phyloP scores from a whole-genome alignment of 1,140 invertebrate genomes.

The Heliconius nattereri region DNA sequence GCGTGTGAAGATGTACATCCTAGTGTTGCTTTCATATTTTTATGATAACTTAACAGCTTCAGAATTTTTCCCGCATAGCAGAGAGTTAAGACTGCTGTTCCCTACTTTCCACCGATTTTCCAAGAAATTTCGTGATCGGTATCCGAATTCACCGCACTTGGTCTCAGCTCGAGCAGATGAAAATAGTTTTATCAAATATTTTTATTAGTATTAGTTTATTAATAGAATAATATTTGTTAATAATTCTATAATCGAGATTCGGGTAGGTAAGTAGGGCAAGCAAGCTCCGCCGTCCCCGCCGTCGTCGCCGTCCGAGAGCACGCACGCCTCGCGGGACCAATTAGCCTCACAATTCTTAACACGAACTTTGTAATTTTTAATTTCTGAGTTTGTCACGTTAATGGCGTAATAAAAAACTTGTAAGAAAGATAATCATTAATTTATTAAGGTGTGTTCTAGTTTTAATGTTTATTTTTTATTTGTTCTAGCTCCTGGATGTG shows the following conservation, averaged over 20 bases:
- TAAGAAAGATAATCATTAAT: constrained; percentile 12
- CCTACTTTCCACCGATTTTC: too few species aligned
- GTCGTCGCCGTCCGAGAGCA: background rate
- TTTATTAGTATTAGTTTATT: background rate
- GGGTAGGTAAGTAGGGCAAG: background rate
- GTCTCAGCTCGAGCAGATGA: too few species aligned
- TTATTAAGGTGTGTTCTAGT: background rate
- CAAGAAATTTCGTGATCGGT: too few species aligned
- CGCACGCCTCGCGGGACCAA: constrained; percentile 33
- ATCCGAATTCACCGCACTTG: too few species aligned
- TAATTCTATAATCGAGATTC: background rate
- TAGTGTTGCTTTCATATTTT: too few species aligned
- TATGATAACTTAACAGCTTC: too few species aligned
- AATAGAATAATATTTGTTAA: background rate
- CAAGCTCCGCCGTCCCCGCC: background rate
- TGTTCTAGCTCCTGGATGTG: background rate
- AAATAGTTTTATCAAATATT: too few species aligned
- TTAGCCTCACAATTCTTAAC: constrained; percentile 25
- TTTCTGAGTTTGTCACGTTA: constrained; percentile 19
- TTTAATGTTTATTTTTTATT: background rate
- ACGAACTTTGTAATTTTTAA: constrained; percentile 34
- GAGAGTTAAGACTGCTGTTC: too few species aligned
- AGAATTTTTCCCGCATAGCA: too few species aligned
- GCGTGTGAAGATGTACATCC: too few species aligned
- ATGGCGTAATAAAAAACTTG: constrained; percentile 13